Evolutionary conservation across 2,888 invertebrate genomes (phyloP).

Genomic region (Leptura quadrifasciata): DNA sequence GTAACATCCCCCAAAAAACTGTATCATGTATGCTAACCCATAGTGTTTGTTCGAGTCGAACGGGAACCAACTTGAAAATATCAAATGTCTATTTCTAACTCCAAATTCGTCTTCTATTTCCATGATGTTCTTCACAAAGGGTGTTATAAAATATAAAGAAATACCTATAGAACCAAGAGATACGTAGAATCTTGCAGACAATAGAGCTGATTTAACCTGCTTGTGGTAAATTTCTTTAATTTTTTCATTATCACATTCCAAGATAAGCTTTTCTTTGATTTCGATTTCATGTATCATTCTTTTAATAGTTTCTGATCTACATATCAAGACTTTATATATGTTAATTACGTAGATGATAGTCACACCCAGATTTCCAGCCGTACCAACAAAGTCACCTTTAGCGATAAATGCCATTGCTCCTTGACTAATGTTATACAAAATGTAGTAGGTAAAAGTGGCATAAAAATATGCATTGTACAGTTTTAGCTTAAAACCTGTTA

Average conservation of each 20-base stretch:
- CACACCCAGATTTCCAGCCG: slow-evolving; percentile 29
- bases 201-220: slow-evolving; percentile 40
- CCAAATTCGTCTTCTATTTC: slow-evolving; percentile 46
- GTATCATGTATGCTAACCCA: slow-evolving; percentile 51
- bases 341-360: slow-evolving; percentile 39
- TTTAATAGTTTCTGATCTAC: slow-evolving; percentile 25
- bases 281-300: slow-evolving; percentile 33
- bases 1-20: slow-evolving; percentile 49
- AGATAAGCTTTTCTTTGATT: slow-evolving; percentile 48
- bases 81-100: slow-evolving; percentile 49
- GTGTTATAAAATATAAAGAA: slow-evolving; percentile 49
- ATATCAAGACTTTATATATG: slow-evolving; percentile 43
- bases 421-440: slow-evolving; percentile 25
- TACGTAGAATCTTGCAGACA: slow-evolving; percentile 48
- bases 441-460: slow-evolving; percentile 31
- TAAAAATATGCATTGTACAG: slow-evolving; percentile 40
- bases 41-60: slow-evolving; percentile 56
- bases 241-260: slow-evolving; percentile 45
- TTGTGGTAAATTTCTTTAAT: slow-evolving; percentile 52
- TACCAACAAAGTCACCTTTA: slow-evolving; percentile 25
- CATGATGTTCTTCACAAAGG: slow-evolving; percentile 49
- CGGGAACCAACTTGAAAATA: slow-evolving; percentile 56
- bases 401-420: slow-evolving; percentile 29
- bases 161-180: slow-evolving; percentile 48
- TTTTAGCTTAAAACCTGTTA: slow-evolving; percentile 27